Conservation (phyloP, 30 jellyfish, hydroid and myxozoan species). For the Aurelia aurita region DNA sequence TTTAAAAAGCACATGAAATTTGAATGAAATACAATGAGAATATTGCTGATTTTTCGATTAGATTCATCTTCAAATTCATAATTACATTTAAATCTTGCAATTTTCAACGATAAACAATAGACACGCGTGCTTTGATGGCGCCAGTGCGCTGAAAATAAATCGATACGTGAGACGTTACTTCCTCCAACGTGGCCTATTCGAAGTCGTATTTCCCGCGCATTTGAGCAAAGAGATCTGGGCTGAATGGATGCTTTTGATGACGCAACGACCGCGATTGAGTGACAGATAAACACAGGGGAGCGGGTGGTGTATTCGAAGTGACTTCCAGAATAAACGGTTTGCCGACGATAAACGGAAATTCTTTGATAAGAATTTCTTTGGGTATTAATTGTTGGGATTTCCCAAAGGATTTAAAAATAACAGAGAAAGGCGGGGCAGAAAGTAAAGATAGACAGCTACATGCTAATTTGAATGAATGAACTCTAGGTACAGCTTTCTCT, state of each 20-base stretch:
- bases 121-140: conserved; percentile 76
- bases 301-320: conserved; percentile 42
- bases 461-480: too few species aligned
- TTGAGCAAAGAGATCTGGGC: conserved; percentile 38
- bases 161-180: not conserved
- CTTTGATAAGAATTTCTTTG: conserved; percentile 2
- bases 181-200: conserved; percentile 17
- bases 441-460: too few species aligned
- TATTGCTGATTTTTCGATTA: conserved; percentile 11
- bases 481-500: too few species aligned
- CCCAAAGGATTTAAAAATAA: not conserved
- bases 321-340: not conserved
- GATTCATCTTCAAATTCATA: not conserved
- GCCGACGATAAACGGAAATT: conserved; percentile 19
- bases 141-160: conserved; percentile 26
- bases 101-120: conserved; percentile 34
- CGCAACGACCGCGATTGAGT: conserved; percentile 5
- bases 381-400: not conserved
- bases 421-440: too few species aligned
- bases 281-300: not conserved
- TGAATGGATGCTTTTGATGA: conserved; percentile 1
- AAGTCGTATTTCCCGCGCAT: conserved; percentile 63
- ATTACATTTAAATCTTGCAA: conserved; percentile 1
- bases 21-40: not conserved
- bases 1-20: not conserved